Evolutionary conservation across 2,113 vertebrate species (phyloP).

Genomic region (Platichthys flesus): DNA sequence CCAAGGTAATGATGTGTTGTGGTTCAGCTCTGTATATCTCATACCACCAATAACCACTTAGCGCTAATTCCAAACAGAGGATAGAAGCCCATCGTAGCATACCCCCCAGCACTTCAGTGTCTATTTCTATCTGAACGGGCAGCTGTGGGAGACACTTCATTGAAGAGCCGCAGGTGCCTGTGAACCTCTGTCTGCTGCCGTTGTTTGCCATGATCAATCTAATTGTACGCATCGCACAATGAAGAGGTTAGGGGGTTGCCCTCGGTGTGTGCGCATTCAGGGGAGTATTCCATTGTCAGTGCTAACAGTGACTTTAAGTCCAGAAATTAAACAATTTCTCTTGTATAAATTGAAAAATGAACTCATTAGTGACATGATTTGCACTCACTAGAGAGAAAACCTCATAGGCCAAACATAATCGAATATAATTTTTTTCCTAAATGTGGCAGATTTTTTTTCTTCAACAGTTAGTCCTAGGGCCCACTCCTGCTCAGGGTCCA

Average conservation of each 20-base stretch:
- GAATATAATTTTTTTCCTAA: no score
- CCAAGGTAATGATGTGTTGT: constrained; percentile 42
- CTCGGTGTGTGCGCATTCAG: constrained; percentile 12
- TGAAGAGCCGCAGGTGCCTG: constrained; percentile 51
- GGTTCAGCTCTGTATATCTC: constrained; percentile 16
- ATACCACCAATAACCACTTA: constrained; percentile 45
- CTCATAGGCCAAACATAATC: neutral
- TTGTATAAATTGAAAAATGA: neutral
- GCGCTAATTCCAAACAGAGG: constrained; percentile 45
- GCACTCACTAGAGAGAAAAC: no score
- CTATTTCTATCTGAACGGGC: constrained; percentile 69
- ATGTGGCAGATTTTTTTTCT: no score
- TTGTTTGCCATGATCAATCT: constrained; percentile 76
- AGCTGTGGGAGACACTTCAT: constrained; percentile 76
- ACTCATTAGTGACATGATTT: no score
- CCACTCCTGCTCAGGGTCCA: no score
- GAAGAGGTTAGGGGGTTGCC: constrained; percentile 45
- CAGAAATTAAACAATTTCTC: neutral
- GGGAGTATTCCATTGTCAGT: constrained; percentile 6
- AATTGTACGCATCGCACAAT: constrained; percentile 62
- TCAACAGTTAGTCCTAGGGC: no score
- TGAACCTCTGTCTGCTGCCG: constrained; percentile 55
- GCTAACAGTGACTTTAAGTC: constrained; percentile 5
- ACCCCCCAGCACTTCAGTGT: constrained; percentile 59
- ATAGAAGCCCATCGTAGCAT: constrained; percentile 21